Conservation (phyloP, 1,140 invertebrate genomes). For the Pararge aegeria region DNA sequence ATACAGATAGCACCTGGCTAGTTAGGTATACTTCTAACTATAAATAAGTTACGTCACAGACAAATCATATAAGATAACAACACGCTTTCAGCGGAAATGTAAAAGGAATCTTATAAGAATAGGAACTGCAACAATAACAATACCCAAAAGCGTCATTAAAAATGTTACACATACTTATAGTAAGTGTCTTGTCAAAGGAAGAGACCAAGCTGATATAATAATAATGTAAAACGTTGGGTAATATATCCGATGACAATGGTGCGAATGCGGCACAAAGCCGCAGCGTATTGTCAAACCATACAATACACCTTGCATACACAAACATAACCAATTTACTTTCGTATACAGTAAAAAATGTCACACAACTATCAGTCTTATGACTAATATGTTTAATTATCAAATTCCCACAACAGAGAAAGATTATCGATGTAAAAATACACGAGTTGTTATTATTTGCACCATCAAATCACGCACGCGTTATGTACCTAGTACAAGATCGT, state of each 20-base stretch:
- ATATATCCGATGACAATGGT: constrained; percentile 74
- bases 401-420: neutral
- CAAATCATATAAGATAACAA: neutral
- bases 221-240: constrained; percentile 69
- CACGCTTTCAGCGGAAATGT: neutral
- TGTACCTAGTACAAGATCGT: neutral
- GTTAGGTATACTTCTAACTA: neutral
- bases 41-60: neutral
- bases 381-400: neutral
- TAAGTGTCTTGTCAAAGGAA: constrained; percentile 57
- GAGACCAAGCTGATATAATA: constrained; percentile 65
- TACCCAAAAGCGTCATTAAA: constrained; percentile 1
- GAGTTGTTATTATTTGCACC: neutral
- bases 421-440: neutral
- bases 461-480: neutral
- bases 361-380: constrained; percentile 36
- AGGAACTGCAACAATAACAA: constrained; percentile 3
- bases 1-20: too few species aligned
- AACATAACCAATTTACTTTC: constrained; percentile 49
- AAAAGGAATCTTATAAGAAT: constrained; percentile 21
- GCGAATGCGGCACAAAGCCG: constrained; percentile 71
- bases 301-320: constrained; percentile 73
- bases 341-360: constrained; percentile 49
- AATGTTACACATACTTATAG: constrained; percentile 7
- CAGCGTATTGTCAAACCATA: constrained; percentile 65